Evolutionary conservation across 1,140 invertebrate genomes (phyloP), one percentile per base, ranked within the genome.

Genomic region (Hylyphantes graminicola): DNA sequence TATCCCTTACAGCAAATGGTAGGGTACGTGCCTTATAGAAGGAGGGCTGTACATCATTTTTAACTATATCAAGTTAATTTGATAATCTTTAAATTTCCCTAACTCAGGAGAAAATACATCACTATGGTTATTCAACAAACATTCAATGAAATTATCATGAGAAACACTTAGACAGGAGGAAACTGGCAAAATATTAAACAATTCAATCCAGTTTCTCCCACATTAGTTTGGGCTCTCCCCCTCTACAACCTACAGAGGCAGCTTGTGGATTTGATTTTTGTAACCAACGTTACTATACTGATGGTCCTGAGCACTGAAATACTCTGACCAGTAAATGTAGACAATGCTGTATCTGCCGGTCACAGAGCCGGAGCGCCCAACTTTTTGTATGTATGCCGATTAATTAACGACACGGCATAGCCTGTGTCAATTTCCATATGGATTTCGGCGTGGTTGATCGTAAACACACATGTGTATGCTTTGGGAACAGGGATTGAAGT

Each of bases 1-100:
- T 86, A 17, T 88, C 75, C 85, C 85, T 87, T 6, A 91, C 75
- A n/a, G 90, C 88, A 82, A 88, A 89, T 3, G 89, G 89, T 17
- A 91, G 86, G 8, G 87, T 87, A 64, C 90, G 85, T 10, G 87
- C 67, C 35, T 82, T 82, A 53, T 73, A 79, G 21, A 72, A 79
- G 12, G 50, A 15, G 7, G 64, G 77, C 5, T 35, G 17, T 11
- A 19, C n/a, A 79, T 72, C 35, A 51, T 0, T 2, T 74, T 79
- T 79, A n/a, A 64, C 11, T n/a, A n/a, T 3, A 55, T 55, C n/a
- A 68, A 67, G 15, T 79, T 64, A 11, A 79, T 51, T 48, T 79
- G 67, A 21, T 13, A 35, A 35, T 72, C 68, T 50, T 55, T 75
- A 48, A 75, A 61, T 57, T 57, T 53, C 9, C 73, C 73, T 12